These are phyloP conservation scores for Leptocoma aspasia DNA, from an alignment of 2,113 vertebrate species.

Conservation along the genomic window DNA sequence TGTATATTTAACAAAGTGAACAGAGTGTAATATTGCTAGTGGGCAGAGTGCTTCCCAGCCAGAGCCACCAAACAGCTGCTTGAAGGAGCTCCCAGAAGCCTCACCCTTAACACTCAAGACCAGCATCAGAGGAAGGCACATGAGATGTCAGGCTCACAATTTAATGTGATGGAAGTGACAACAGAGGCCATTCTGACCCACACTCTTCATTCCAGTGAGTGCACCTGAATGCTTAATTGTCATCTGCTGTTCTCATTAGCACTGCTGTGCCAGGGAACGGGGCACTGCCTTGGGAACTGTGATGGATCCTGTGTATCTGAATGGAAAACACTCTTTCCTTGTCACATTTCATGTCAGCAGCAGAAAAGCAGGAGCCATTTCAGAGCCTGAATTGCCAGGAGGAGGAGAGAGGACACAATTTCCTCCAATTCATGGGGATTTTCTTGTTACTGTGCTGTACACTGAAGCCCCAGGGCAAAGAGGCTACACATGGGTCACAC, in stretches of 20 bases:
- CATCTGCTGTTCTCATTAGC: not conserved
- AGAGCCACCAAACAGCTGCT: not conserved
- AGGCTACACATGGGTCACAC: not conserved
- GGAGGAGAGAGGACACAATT: not conserved
- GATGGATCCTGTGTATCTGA: not conserved
- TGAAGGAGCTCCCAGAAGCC: not conserved
- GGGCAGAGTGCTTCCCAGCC: not conserved
- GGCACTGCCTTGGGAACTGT: not conserved
- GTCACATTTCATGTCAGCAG: not conserved
- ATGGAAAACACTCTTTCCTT: not conserved
- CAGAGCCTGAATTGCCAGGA: not conserved
- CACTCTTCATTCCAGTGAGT: not conserved
- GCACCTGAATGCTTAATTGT: not conserved
- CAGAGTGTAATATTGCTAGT: not conserved
- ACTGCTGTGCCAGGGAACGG: not conserved
- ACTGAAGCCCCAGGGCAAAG: not conserved
- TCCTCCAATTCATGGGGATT: not conserved
- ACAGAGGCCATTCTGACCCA: not conserved
- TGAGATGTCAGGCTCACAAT: not conserved
- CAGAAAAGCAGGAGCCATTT: not conserved
- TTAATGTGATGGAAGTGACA: not conserved
- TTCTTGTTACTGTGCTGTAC: not conserved
- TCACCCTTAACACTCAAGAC: not conserved
- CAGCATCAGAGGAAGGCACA: fast-evolving
- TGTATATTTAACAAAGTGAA: not conserved